A percentile compares a stretch with the other conserved stretches of the same genome.
Evolutionary conservation across 2,888 invertebrate genomes (phyloP).

Genomic region (Epistrophe eligans): DNA sequence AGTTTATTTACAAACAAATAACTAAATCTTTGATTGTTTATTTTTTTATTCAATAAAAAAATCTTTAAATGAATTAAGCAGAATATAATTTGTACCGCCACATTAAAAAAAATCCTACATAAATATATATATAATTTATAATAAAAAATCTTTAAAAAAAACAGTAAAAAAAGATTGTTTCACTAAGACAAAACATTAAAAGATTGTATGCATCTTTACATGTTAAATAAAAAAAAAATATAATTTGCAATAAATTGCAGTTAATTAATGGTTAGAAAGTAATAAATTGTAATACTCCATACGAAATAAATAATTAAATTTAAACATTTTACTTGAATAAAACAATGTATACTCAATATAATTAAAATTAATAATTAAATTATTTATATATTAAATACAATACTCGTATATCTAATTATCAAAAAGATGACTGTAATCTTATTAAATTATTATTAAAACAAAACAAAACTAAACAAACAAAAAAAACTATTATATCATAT

Average conservation of each 20-base stretch:
- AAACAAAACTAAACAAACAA: slow-evolving; percentile 5
- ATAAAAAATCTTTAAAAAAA: background rate
- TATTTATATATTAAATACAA: slow-evolving; percentile 2
- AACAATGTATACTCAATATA: slow-evolving; percentile 13
- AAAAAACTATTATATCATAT: slow-evolving; percentile 34
- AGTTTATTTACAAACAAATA: background rate
- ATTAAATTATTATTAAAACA: background rate
- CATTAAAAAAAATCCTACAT: background rate
- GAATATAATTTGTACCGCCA: slow-evolving; percentile 4
- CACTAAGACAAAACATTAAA: no score
- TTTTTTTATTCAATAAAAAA: background rate
- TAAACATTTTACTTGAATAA: background rate
- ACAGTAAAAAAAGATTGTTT: background rate
- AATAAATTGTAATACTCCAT: background rate
- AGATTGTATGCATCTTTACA: background rate
- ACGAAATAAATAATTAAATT: slow-evolving; percentile 6
- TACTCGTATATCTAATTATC: slow-evolving; percentile 10
- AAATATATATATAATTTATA: background rate
- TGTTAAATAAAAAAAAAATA: background rate
- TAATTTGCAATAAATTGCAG: background rate
- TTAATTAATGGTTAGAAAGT: background rate
- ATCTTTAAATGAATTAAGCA: background rate
- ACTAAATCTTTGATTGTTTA: background rate
- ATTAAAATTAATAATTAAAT: background rate
- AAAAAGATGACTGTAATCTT: slow-evolving; percentile 15